Percentiles rank a stretch among this genome's conserved stretches.
These are phyloP conservation scores for Mola mola DNA, from an alignment of 2,113 vertebrate genomes.

Conservation along the genomic window DNA sequence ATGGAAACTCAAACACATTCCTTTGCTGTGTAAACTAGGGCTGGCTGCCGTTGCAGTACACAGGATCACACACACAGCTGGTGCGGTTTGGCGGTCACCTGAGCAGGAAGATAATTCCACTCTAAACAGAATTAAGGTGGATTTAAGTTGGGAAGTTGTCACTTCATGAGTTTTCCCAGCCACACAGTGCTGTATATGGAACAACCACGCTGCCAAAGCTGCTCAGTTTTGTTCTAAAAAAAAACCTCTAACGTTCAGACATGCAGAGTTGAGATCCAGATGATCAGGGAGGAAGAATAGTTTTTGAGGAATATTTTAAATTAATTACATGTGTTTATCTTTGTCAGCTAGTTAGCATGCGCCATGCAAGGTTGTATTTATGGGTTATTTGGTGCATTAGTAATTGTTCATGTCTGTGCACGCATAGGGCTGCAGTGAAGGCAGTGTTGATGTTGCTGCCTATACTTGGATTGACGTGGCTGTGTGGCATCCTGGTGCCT, in stretches of 20 bases:
- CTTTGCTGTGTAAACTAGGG: conserved; percentile 71
- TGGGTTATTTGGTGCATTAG: conserved; percentile 6
- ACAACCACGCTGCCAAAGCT: conserved; percentile 40
- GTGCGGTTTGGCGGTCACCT: conserved; percentile 81
- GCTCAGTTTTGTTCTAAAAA: conserved; percentile 22
- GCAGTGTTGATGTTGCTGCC: conserved; percentile 84
- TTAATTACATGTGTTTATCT: too few species aligned
- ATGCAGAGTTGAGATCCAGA: conserved; percentile 7
- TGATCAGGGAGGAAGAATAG: background rate
- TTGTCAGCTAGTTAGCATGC: too few species aligned
- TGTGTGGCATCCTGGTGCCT: conserved; percentile 82
- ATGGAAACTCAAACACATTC: conserved; percentile 81
- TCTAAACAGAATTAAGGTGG: conserved; percentile 82
- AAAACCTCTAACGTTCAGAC: conserved; percentile 41
- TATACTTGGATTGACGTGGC: conserved; percentile 85
- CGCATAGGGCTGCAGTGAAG: conserved; percentile 81
- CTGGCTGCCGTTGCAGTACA: conserved; percentile 54
- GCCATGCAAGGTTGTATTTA: too few species aligned
- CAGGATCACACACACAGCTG: conserved; percentile 76
- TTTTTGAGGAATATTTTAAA: conserved; percentile 9
- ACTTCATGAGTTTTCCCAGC: conserved; percentile 74
- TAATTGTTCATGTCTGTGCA: conserved; percentile 9
- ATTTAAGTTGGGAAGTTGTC: conserved; percentile 82
- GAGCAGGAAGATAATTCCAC: conserved; percentile 80
- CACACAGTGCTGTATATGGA: conserved; percentile 68